Conservation (phyloP, 2,888 invertebrate genomes). For the Nudaria mundana region DNA sequence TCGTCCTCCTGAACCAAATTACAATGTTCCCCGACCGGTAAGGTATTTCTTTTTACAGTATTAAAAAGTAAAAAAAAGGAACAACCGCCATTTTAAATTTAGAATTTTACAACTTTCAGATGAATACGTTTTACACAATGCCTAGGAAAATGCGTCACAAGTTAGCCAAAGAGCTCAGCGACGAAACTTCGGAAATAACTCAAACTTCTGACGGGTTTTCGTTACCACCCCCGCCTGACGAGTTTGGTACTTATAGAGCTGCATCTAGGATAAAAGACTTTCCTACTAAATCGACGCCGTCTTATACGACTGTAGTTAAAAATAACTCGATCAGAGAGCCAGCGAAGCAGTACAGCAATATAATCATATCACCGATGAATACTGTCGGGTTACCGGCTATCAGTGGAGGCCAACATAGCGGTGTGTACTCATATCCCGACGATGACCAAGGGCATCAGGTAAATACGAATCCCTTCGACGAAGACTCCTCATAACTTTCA, state of each 20-base stretch:
- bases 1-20: conserved; percentile 64
- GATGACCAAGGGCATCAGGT: conserved; percentile 56
- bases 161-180: conserved; percentile 60
- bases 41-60: conserved; percentile 11
- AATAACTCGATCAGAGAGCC: conserved; percentile 54
- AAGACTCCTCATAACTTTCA: conserved; percentile 48
- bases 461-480: conserved; percentile 70
- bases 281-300: conserved; percentile 56
- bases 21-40: conserved; percentile 64
- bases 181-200: conserved; percentile 67
- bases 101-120: conserved; percentile 44
- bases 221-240: conserved; percentile 72
- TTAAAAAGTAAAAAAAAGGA: background rate
- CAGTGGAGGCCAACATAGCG: conserved; percentile 50
- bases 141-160: conserved; percentile 69
- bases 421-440: conserved; percentile 64
- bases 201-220: conserved; percentile 72
- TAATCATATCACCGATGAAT: conserved; percentile 62
- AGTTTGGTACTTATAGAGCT: conserved; percentile 66
- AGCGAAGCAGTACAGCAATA: conserved; percentile 49
- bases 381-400: conserved; percentile 66
- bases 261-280: conserved; percentile 64
- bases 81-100: conserved; percentile 2
- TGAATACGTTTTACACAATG: conserved; percentile 75
- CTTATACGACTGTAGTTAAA: conserved; percentile 59